Conservation (phyloP, 2,797 vertebrate genomes). For the Rhincodon typus region DNA sequence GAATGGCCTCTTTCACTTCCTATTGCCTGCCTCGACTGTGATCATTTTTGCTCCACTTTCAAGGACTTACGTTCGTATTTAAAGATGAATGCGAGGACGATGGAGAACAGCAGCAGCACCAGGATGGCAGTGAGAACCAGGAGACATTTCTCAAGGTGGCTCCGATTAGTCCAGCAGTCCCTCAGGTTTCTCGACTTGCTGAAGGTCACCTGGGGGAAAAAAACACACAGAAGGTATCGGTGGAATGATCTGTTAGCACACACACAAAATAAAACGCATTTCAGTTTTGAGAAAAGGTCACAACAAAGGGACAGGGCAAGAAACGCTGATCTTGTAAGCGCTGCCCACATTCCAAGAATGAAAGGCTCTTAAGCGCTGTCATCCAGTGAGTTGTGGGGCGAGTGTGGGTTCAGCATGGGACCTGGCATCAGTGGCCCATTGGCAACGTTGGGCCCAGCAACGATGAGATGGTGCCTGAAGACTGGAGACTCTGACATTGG, state of each 20-base stretch:
- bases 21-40: too few species aligned
- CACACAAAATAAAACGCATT: background rate
- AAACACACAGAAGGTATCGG: background rate
- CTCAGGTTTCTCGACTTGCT: constrained; percentile 45
- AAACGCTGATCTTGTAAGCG: too few species aligned
- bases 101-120: constrained; percentile 61
- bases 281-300: too few species aligned
- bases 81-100: constrained; percentile 63
- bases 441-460: too few species aligned
- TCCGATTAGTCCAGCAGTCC: constrained; percentile 69
- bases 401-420: too few species aligned
- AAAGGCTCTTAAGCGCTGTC: too few species aligned
- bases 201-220: constrained; percentile 66
- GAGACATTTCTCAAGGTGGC: constrained; percentile 65
- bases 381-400: too few species aligned
- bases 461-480: too few species aligned
- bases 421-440: too few species aligned
- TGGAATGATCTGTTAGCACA: background rate
- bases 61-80: constrained; percentile 61
- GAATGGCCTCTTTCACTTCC: background rate
- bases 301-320: background rate
- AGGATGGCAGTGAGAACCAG: constrained; percentile 60
- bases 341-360: too few species aligned
- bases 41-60: background rate
- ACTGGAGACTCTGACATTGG: too few species aligned